Evolutionary conservation across 2,888 invertebrate species (phyloP), one percentile per base, ranked within the genome.

Genomic region (Leucoma salicis): DNA sequence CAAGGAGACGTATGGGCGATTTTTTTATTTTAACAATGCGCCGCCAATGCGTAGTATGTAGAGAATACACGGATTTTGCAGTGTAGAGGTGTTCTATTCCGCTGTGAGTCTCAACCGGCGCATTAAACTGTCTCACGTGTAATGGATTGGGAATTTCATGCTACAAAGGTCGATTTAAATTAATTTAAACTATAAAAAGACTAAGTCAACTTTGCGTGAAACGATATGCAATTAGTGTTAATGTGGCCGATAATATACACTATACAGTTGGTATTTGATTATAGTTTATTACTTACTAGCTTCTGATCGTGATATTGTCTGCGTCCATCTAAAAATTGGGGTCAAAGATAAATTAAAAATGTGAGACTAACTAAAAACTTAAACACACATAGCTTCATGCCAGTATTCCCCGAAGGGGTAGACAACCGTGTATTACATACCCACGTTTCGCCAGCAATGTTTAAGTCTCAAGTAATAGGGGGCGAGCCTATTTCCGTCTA

Each of bases 81-180:
- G 55, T 55, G 60, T 45, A 61, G 60, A 57, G 53, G 61, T 70
- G 75, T 70, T 61, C 74, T 77, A 72, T 74, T 72, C 57, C 66
- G 59, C 53, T 46, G 62, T 51, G 63, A 68, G 65, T 61, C 66
- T 67, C 63, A 49, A 56, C 45, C 48, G 47, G 49, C 70, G 68
- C 79, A 84, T 84, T 84, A 83, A 81, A 70, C 80, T 84, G 85
- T 87, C 83, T 58, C 50, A 44, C 44, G 46, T 24, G 70, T 81
- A 86, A 85, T 83, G 82, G 74, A 83, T 84, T 77, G 74, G 71
- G 85, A 80, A 85, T 87, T 82, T 83, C 75, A 78, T 73, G 76
- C 75, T 73, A 59, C 73, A 75, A 79, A 78, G 79, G 80, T 82
- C 76, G 77, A 74, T 79, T 79, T 78, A 80, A 86, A 86, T 86